phyloP scores from a whole-genome alignment of 2,113 vertebrate genomes.

The Corapipo altera region DNA sequence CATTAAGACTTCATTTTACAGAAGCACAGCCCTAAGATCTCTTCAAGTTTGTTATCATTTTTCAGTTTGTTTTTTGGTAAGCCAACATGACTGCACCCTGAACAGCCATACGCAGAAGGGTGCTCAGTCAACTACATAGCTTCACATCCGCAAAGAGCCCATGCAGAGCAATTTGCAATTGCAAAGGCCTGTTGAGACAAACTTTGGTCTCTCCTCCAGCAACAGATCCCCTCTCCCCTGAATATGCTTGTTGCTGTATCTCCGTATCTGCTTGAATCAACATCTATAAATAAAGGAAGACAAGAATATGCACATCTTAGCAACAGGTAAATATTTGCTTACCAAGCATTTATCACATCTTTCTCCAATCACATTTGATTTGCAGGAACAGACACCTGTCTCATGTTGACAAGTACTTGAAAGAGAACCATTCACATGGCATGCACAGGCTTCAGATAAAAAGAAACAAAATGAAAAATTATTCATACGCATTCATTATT shows the following conservation, averaged over 20 bases:
- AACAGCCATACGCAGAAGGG: not conserved
- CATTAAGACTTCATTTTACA: not conserved
- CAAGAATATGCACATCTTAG: not conserved
- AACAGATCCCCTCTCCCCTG: not conserved
- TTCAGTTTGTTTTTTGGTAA: not conserved
- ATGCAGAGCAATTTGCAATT: not conserved
- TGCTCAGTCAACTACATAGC: not conserved
- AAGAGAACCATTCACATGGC: constrained; percentile 78
- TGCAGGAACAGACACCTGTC: constrained; percentile 86
- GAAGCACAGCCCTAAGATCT: not conserved
- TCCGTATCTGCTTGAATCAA: not conserved
- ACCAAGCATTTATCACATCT: constrained; percentile 89
- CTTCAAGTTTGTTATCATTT: not conserved
- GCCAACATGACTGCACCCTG: not conserved
- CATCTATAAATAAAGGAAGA: not conserved
- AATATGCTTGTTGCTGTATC: not conserved
- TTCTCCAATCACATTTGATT: constrained; percentile 78
- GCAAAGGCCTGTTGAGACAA: not conserved
- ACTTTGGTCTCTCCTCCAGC: not conserved
- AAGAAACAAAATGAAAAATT: not conserved
- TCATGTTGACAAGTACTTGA: constrained; percentile 79
- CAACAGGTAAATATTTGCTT: constrained; percentile 5
- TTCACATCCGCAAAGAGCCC: not conserved
- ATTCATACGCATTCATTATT: not conserved
- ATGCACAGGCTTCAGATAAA: constrained; percentile 79